Evolutionary conservation across 2,888 invertebrate species (phyloP).

Genomic region (Drosophila testacea): DNA sequence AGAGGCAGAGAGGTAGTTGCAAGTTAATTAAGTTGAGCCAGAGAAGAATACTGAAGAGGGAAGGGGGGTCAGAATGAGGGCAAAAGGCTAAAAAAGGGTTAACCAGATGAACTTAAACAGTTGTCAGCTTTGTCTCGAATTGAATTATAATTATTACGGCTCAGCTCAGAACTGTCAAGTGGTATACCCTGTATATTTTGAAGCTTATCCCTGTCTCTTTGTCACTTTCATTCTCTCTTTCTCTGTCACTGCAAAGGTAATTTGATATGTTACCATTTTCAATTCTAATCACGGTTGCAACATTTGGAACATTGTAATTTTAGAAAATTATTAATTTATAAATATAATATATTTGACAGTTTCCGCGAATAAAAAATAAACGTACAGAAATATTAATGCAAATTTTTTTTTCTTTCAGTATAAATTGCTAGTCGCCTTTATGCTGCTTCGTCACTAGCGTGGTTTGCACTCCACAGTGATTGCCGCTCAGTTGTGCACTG

Average conservation of each 20-base stretch:
- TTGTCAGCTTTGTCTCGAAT: slow-evolving; percentile 24
- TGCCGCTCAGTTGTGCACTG: background rate
- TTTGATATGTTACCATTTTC: background rate
- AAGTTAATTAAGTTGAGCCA: slow-evolving; percentile 69
- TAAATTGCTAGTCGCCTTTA: too few species aligned
- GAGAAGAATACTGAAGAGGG: slow-evolving; percentile 18
- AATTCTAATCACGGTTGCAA: background rate
- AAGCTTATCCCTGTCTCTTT: background rate
- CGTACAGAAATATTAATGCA: too few species aligned
- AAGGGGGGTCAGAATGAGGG: slow-evolving; percentile 15
- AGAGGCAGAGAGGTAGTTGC: slow-evolving; percentile 28
- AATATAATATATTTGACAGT: too few species aligned
- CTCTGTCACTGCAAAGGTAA: background rate
- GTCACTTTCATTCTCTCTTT: background rate
- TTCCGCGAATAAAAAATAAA: too few species aligned
- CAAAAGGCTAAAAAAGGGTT: slow-evolving; percentile 34
- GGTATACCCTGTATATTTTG: background rate
- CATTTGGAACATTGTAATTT: too few species aligned
- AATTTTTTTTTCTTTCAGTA: too few species aligned
- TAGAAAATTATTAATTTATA: too few species aligned
- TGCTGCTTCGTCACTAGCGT: too few species aligned
- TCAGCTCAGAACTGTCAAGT: background rate
- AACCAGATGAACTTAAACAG: slow-evolving; percentile 30
- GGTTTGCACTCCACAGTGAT: too few species aligned
- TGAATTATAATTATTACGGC: slow-evolving; percentile 22